A percentile compares a stretch with the other conserved stretches of the same genome.
Evolutionary conservation across 2,888 invertebrate species (phyloP).

Genomic region (Volucella bombylans): DNA sequence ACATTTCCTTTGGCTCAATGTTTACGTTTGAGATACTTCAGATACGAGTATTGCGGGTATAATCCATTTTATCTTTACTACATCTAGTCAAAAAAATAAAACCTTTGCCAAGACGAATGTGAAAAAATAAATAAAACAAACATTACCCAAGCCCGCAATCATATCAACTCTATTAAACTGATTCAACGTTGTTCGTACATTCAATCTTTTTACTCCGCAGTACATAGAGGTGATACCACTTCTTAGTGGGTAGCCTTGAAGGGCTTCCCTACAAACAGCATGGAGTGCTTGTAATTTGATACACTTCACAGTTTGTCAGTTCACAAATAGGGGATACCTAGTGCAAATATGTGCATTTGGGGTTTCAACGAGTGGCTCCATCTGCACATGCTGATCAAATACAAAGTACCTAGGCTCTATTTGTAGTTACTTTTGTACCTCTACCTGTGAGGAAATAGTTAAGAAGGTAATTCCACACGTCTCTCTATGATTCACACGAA

Average conservation of each 20-base stretch:
- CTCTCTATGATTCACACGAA: constrained; percentile 31
- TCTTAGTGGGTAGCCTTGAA: constrained; percentile 44
- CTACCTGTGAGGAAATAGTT: constrained; percentile 17
- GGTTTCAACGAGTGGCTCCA: constrained; percentile 14
- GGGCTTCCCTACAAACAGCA: constrained; percentile 59
- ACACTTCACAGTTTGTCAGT: constrained; percentile 52
- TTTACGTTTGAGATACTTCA: too few species aligned
- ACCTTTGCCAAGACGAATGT: constrained; percentile 2
- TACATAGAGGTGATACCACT: constrained; percentile 8
- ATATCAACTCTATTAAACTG: constrained; percentile 50
- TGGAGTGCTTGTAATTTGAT: constrained; percentile 53
- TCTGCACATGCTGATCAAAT: constrained; percentile 7
- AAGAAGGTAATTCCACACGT: constrained; percentile 43
- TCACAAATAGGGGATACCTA: constrained; percentile 25
- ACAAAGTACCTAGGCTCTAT: constrained; percentile 2
- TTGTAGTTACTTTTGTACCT: neutral
- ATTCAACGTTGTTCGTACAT: neutral
- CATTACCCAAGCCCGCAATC: constrained; percentile 28
- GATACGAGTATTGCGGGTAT: too few species aligned
- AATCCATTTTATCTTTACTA: too few species aligned
- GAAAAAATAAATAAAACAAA: constrained; percentile 9
- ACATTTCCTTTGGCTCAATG: too few species aligned
- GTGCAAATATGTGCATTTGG: constrained; percentile 55
- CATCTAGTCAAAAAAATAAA: neutral
- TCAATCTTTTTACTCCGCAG: neutral